Base-by-base conservation (phyloP, 2,113 vertebrate species). In the Sorex araneus region DNA sequence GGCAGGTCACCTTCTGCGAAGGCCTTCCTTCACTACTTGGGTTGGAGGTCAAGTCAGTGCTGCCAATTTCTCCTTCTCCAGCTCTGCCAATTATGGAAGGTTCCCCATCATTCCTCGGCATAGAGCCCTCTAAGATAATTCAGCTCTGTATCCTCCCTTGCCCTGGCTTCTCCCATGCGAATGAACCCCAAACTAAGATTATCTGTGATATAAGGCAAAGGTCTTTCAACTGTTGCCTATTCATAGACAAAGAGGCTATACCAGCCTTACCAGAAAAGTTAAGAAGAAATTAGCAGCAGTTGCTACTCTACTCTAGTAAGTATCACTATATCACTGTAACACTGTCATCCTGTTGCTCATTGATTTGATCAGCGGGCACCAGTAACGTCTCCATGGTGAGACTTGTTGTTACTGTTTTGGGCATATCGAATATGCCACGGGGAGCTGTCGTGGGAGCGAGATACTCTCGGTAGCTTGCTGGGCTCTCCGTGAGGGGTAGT, bases 121-220 rank as follows among this genome's bases (percentile, higher is more conserved):
- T 36, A 23, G 2, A 43, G 32, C 84, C 47, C n/a, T 77, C 74
- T 79, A 75, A 15, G 57, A 34, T 50, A 36, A 91, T 71, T 57
- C 69, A 80, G 8, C 63, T 47, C 43, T 73, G 12, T 40, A 50
- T 80, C 13, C 4, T 71, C 34, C n/a, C 21, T 79, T 36, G 32
- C 74, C 27, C 84, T 57, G 73, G 63, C 45, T 75, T 64, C 50
- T 73, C 57, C 25, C 54, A 54, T 84, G n/a, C 54, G 90, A 86
- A n/a, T 12, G 32, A 89, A 75, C 21, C 16, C 71, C 18, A 28
- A 32, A n/a, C 30, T 23, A 23, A 25, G 60, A 45, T 11, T 8
- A 54, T 90, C 50, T 47, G 23, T 8, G 60, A 60, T 64, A 60
- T 30, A 54, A 95, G 18, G 32, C 54, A 84, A 73, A 27, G 34